Base-by-base conservation (phyloP, 2,113 vertebrate genomes). In the Aepyceros melampus region DNA sequence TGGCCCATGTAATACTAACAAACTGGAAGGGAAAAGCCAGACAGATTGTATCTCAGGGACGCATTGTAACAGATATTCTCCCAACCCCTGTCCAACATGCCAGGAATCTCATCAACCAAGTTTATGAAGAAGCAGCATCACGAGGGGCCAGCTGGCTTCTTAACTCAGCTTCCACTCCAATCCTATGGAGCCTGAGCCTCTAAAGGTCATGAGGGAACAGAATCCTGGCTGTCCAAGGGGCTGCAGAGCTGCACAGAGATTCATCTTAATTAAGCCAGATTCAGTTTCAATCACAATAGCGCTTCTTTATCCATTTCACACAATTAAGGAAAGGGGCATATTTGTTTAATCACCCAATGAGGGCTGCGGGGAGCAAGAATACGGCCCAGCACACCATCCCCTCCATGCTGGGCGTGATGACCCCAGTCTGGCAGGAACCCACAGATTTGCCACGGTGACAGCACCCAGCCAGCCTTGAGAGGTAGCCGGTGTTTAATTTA, bases 261-360 rank as follows among this genome's bases (percentile, higher is more conserved):
- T 89, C 55, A 33, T 93, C 96, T 93, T 91, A 85, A 94, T 97
- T 96, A 93, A 45, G 78, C 25, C 71, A 79, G 51, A 43, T 58
- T 93, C 97, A 62, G 55, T 58, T 96, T 92, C 71, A 23, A 64
- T 96, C 71, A 92, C 82, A 88, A 53, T 19, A 55, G 43, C 8
- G 17, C 93, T 97, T 93, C 78, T 85, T 94, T 86, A 87, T 49
- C 82, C 83, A 47, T 55, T 81, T 43, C 62, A 43, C 53, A 25
- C 82, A 47, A 40, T 89, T 67, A 83, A 40, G 89, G 89, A 47
- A 47, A 10, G 83, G 51, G 25, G 62, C 82, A 0, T 51, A 21
- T 56, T 94, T 81, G 86, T 86, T 12, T 25, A 83, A 79, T 31
- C 36, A 21, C 67, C 47, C 6, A 7, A 4, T 7, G 60, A 64